Percentiles rank a stretch among this genome's conserved stretches.
phyloP scores from a whole-genome alignment of 2,797 vertebrate species.

The Eleutherodactylus coqui region DNA sequence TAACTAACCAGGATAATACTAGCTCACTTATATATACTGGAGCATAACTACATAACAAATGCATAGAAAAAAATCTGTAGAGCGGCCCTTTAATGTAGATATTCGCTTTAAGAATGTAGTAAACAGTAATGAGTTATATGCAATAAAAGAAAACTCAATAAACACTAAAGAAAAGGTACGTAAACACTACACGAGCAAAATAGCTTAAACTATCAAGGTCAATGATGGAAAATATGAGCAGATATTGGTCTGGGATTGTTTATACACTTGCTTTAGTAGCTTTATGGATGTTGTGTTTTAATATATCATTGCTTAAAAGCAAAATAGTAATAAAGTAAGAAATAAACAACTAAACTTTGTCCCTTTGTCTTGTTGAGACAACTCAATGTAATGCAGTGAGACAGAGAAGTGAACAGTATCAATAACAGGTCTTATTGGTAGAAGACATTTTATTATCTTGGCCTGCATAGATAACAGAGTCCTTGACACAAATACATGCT shows the following conservation, averaged over 20 bases:
- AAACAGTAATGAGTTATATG: background rate
- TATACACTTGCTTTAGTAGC: background rate
- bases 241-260: slow-evolving; percentile 2
- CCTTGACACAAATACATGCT: slow-evolving; percentile 60
- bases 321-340: background rate
- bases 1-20: too few species aligned
- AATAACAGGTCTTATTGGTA: slow-evolving; percentile 49
- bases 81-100: too few species aligned
- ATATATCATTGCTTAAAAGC: slow-evolving; percentile 16
- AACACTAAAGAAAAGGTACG: background rate
- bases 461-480: slow-evolving; percentile 53
- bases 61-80: too few species aligned
- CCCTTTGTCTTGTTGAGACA: slow-evolving; percentile 28
- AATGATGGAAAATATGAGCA: background rate
- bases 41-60: too few species aligned
- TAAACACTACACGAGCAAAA: slow-evolving; percentile 2
- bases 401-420: slow-evolving; percentile 32
- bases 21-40: too few species aligned
- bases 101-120: background rate
- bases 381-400: slow-evolving; percentile 34
- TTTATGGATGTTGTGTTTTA: slow-evolving; percentile 18
- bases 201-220: slow-evolving; percentile 10
- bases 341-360: slow-evolving; percentile 34
- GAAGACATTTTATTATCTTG: slow-evolving; percentile 59
- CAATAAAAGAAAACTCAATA: background rate